Evolutionary conservation across 2,797 vertebrate genomes (phyloP).

Genomic region (Zalophus californianus): DNA sequence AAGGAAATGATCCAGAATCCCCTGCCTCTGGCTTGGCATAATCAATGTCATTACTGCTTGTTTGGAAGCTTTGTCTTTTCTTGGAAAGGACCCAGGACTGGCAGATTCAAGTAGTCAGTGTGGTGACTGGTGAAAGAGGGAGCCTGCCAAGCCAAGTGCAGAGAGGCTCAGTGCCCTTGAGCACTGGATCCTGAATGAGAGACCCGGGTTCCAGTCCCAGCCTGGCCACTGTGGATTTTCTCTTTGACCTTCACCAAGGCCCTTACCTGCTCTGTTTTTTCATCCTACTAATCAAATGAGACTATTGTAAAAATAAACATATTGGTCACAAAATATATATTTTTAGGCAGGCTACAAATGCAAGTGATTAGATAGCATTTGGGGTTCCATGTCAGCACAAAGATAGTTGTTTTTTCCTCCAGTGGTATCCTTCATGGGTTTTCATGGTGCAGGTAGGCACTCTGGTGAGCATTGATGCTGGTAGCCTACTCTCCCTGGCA

Average conservation of each 20-base stretch:
- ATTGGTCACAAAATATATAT: not conserved
- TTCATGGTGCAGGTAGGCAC: not conserved
- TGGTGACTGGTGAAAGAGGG: slow-evolving; percentile 40
- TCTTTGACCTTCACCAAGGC: slow-evolving; percentile 9
- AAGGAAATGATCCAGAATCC: slow-evolving; percentile 52
- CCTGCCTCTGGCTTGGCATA: slow-evolving; percentile 54
- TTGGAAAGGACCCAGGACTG: slow-evolving; percentile 62
- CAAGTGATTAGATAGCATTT: not conserved
- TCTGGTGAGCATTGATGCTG: not conserved
- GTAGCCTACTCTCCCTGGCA: not conserved
- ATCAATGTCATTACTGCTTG: slow-evolving; percentile 64
- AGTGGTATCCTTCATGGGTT: not conserved
- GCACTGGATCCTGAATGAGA: not conserved
- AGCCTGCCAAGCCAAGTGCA: not conserved
- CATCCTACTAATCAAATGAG: slow-evolving; percentile 14
- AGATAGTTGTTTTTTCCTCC: not conserved
- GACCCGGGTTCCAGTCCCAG: slow-evolving; percentile 17
- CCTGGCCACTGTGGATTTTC: not conserved
- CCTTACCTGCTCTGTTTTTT: slow-evolving; percentile 33
- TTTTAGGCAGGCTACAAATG: not conserved
- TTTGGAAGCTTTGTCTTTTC: slow-evolving; percentile 72
- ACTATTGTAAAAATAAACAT: slow-evolving; percentile 19
- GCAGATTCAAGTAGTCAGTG: not conserved
- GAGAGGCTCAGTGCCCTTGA: not conserved
- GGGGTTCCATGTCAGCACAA: not conserved